Conservation (phyloP, 2,888 invertebrate species). For the Galeruca laticollis region DNA sequence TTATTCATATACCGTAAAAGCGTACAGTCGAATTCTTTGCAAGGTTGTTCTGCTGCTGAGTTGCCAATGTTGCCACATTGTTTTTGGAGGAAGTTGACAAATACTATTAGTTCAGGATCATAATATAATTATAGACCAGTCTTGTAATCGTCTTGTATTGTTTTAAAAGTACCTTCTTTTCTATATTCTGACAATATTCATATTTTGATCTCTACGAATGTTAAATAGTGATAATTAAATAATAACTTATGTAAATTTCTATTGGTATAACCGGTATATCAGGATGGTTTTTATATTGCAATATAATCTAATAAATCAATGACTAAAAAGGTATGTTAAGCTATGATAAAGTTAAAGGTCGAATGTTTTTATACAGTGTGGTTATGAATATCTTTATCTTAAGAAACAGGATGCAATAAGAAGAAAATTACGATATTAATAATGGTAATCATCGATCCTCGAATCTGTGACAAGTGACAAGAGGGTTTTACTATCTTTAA, state of each 20-base stretch:
- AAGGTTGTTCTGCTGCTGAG: slow-evolving; percentile 34
- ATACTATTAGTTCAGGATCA: slow-evolving; percentile 10
- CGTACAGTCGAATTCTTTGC: slow-evolving; percentile 37
- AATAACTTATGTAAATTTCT: not conserved
- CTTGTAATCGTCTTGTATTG: not conserved
- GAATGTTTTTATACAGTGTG: too few species aligned
- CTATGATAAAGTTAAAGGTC: too few species aligned
- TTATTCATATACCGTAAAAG: slow-evolving; percentile 22
- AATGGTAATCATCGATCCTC: too few species aligned
- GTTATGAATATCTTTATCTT: too few species aligned
- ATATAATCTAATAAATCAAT: too few species aligned
- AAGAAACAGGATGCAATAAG: too few species aligned
- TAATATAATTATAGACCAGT: slow-evolving; percentile 1
- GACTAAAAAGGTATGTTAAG: too few species aligned
- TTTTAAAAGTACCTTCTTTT: not conserved
- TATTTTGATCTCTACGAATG: not conserved
- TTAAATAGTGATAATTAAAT: not conserved
- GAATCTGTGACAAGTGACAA: too few species aligned
- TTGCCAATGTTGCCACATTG: slow-evolving; percentile 23
- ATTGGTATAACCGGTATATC: not conserved
- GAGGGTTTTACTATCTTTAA: too few species aligned
- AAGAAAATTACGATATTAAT: too few species aligned
- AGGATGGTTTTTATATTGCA: not conserved
- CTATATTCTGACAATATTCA: not conserved
- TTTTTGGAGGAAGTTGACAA: not conserved